Evolutionary conservation across 2,888 invertebrate genomes (phyloP), one percentile per base, ranked within the genome.

Genomic region (Morpho deidamia): DNA sequence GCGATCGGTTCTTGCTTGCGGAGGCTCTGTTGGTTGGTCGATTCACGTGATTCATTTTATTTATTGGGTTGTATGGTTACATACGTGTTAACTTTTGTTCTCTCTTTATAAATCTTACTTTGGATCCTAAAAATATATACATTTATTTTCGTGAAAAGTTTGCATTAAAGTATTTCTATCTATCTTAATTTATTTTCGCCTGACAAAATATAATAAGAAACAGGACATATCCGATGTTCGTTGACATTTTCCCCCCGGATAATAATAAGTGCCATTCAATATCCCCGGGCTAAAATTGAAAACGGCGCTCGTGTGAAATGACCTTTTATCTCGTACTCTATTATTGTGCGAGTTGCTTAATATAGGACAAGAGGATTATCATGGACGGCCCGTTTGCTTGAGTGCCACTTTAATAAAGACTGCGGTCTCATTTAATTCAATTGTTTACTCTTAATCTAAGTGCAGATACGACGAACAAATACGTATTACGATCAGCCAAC

Each of bases 361-460:
- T 61, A 65, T 63, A 60, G 64, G 57, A 58, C 65, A 55, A 56
- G 58, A 59, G 63, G 62, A 66, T 63, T 63, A 66, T 63, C 64
- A 61, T 61, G 56, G 61, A 52, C 55, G 58, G 52, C 49, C 61
- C 48, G 60, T 61, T 61, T 45, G 60, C 61, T 62, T 59, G 57
- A 62, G 64, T 62, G 59, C 53, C 56, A 59, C 61, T 62, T 50
- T 51, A 58, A 55, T 60, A 60, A 48, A 49, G 54, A 60, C 58
- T 55, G 51, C 47, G 61, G 60, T 49, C 46, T 55, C 61, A 54
- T 60, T 39, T 62, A 59, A 51, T 60, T 50, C 55, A 40, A 60
- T 58, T 62, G 63, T 61, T 61, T 61, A 53, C 54, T 52, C 55
- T 56, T 51, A 58, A 51, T 45, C 47, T 37, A 46, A 40, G 51